phyloP scores from a whole-genome alignment of 2,797 vertebrate genomes.

The Sylvilagus floridanus region DNA sequence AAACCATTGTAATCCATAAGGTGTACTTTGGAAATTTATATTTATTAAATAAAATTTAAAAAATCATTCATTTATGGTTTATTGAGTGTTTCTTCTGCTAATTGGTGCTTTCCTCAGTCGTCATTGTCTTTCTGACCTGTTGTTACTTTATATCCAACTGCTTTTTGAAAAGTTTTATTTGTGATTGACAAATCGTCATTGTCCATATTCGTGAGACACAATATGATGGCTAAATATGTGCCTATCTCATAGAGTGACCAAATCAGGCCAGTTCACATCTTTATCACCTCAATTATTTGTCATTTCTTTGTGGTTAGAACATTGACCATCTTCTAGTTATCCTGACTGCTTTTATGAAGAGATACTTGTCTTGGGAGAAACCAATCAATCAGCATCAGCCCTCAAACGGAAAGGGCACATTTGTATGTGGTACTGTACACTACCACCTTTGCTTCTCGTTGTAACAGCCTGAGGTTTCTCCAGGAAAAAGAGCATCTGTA shows the following conservation, averaged over 20 bases:
- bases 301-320: neutral
- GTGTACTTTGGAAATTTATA: too few relatives aligned
- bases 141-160: neutral
- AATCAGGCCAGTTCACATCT: neutral
- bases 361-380: neutral
- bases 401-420: neutral
- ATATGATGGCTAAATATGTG: neutral
- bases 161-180: neutral
- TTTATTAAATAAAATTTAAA: too few relatives aligned
- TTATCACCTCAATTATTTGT: neutral
- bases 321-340: neutral
- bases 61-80: neutral
- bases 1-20: too few relatives aligned
- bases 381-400: neutral
- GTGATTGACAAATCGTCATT: neutral
- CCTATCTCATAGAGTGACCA: neutral
- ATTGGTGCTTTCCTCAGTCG: neutral
- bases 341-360: neutral
- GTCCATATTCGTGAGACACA: neutral
- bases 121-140: neutral
- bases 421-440: neutral
- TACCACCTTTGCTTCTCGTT: constrained; percentile 17
- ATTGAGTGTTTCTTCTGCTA: neutral
- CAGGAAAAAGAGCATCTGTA: neutral
- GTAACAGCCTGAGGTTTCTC: constrained; percentile 68